phyloP scores from a whole-genome alignment of 2,888 invertebrate species.

The Drosophila meridiana region DNA sequence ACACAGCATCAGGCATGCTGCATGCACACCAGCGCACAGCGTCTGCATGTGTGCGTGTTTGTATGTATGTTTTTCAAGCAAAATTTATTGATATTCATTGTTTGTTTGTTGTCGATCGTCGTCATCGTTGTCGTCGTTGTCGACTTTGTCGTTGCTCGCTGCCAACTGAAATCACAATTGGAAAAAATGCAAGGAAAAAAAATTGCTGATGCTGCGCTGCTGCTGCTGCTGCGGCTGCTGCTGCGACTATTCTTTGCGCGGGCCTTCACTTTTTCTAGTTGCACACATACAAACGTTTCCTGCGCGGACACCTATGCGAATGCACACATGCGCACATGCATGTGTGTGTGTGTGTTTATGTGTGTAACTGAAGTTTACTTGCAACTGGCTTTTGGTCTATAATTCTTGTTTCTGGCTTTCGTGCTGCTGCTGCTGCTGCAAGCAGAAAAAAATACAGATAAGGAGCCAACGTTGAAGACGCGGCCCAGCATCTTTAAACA shows the following conservation, averaged over 20 bases:
- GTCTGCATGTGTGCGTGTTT: slow-evolving; percentile 19
- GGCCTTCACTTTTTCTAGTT: slow-evolving; percentile 65
- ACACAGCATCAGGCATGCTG: slow-evolving; percentile 50
- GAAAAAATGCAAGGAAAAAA: slow-evolving; percentile 25
- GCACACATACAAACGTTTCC: slow-evolving; percentile 53
- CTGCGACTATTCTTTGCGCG: slow-evolving; percentile 12
- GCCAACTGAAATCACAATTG: slow-evolving; percentile 67
- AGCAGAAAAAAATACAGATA: slow-evolving; percentile 51
- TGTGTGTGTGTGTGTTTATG: background rate
- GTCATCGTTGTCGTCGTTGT: slow-evolving; percentile 50
- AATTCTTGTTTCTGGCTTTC: slow-evolving; percentile 79
- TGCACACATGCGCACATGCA: background rate
- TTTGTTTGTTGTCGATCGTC: slow-evolving; percentile 68
- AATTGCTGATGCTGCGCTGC: slow-evolving; percentile 50
- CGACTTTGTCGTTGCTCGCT: slow-evolving; percentile 50
- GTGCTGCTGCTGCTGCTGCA: slow-evolving; percentile 36
- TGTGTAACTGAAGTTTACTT: slow-evolving; percentile 42
- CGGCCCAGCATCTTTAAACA: slow-evolving; percentile 53
- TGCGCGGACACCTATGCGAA: slow-evolving; percentile 43
- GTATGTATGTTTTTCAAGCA: slow-evolving; percentile 57
- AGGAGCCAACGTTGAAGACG: slow-evolving; percentile 62
- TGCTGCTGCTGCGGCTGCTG: slow-evolving; percentile 52
- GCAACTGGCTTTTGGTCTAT: slow-evolving; percentile 79
- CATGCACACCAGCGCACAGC: slow-evolving; percentile 11
- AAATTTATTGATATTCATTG: slow-evolving; percentile 71